A percentile compares a stretch with the other conserved stretches of the same genome.
Evolutionary conservation across 2,113 vertebrate species (phyloP).

Genomic region (Notothenia rossii): DNA sequence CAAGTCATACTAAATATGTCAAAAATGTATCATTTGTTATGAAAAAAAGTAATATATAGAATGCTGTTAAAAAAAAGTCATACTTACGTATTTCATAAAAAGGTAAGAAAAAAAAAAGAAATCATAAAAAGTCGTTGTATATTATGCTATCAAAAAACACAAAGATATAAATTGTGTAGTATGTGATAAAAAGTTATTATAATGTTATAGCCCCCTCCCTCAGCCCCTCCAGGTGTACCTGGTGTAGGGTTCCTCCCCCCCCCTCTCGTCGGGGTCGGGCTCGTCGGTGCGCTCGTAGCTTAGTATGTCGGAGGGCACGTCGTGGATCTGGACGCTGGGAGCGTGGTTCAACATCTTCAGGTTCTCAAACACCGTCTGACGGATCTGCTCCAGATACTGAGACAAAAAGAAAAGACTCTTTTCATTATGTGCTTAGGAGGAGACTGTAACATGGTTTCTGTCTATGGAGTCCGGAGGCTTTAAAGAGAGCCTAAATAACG

Average conservation of each 20-base stretch:
- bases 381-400: constrained; percentile 98
- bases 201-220: neutral
- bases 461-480: too few species aligned
- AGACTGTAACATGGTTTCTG: neutral
- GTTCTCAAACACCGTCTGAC: constrained; percentile 97
- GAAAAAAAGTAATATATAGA: too few species aligned
- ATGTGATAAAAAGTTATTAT: too few species aligned
- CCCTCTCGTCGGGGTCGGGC: constrained; percentile 93
- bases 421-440: neutral
- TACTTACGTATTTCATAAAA: too few species aligned
- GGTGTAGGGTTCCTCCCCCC: constrained; percentile 94
- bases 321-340: constrained; percentile 98
- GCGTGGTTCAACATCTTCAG: constrained; percentile 99
- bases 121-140: too few species aligned
- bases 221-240: constrained; percentile 69
- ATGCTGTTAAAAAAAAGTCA: too few species aligned
- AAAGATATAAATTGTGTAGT: too few species aligned
- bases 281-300: constrained; percentile 96
- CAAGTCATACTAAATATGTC: too few species aligned
- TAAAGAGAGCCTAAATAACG: too few species aligned
- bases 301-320: constrained; percentile 95
- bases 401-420: neutral
- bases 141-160: too few species aligned
- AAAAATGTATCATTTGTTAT: too few species aligned
- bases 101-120: too few species aligned